phyloP scores from a whole-genome alignment of 92 coral and sea anemone genomes.

The Epizoanthus stellaris region DNA sequence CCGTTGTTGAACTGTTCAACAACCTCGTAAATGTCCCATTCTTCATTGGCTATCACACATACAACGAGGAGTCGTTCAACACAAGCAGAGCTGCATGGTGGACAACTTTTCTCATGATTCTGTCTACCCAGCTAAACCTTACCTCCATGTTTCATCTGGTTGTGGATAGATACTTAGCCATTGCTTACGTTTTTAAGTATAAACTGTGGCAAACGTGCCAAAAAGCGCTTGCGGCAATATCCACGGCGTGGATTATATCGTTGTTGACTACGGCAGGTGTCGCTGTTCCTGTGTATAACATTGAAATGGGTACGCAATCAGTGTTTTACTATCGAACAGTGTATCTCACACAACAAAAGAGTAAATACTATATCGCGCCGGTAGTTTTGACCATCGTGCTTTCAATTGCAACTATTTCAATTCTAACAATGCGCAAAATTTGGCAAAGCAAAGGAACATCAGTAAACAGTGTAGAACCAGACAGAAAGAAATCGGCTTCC shows the following conservation, averaged over 20 bases:
- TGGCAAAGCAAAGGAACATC: neutral
- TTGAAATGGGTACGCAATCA: neutral
- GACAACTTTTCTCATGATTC: neutral
- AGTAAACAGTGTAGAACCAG: neutral
- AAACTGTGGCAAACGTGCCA: neutral
- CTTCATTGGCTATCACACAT: neutral
- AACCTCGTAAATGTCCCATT: neutral
- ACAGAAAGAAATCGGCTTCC: neutral
- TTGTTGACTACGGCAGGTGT: neutral
- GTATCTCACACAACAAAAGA: neutral
- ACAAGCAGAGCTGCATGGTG: neutral
- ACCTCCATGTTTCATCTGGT: neutral
- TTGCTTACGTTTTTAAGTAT: neutral
- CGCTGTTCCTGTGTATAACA: neutral
- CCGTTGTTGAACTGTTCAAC: neutral
- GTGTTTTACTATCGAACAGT: neutral
- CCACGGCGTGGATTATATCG: neutral
- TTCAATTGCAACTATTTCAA: neutral
- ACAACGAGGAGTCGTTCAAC: neutral
- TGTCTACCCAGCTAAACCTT: neutral
- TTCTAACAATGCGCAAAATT: neutral
- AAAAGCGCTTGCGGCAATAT: neutral
- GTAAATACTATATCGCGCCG: neutral
- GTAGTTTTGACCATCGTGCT: neutral
- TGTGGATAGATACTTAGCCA: neutral